Evolutionary conservation across 2,113 vertebrate genomes (phyloP), one percentile per base, ranked within the genome.

Genomic region (Cheilinus undulatus): DNA sequence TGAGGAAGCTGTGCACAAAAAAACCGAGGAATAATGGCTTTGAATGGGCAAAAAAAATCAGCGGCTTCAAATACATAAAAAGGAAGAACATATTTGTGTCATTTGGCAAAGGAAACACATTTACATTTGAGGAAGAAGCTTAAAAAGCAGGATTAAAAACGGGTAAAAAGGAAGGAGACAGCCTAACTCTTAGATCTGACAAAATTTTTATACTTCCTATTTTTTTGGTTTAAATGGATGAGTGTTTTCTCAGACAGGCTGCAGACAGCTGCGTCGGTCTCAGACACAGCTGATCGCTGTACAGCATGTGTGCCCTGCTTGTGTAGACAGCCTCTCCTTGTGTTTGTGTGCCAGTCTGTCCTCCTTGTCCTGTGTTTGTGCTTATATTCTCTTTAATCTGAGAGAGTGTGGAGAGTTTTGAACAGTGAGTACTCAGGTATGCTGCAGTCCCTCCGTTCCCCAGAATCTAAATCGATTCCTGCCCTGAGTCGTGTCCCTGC

Each of bases 391-490:
- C 50, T 54, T 34, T 49, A 3, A 38, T 26, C 42, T 63, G 22
- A 34, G 23, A 22, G 26, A 58, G 46, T 48, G 36, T 17, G 46
- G 24, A 51, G 22, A 42, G 50, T 40, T 46, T 28, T 51, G 7
- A 0, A 22, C 20, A 46, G 28, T 46, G 42, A n/a, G 26, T 53
- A 22, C 20, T 17, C 73, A 57, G 54, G 59, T 67, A 1, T 17
- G 45, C 46, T 22, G 23, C 34, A 26, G 54, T 34, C 38, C 49
- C 22, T 78, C 78, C 64, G 48, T 53, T 36, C 64, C 45, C 28
- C 42, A 40, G 17, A 52, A 38, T 57, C 67, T 50, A n/a, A 73
- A 86, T 81, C 23, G 58, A 83, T 61, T 69, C 62, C 48, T 28
- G 50, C 64, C n/a, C 50, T 1, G 36, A 9, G 27, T 32, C 8